These are phyloP conservation scores for Oryctes rhinoceros DNA, from an alignment of 1,140 invertebrate genomes.

Conservation along the genomic window DNA sequence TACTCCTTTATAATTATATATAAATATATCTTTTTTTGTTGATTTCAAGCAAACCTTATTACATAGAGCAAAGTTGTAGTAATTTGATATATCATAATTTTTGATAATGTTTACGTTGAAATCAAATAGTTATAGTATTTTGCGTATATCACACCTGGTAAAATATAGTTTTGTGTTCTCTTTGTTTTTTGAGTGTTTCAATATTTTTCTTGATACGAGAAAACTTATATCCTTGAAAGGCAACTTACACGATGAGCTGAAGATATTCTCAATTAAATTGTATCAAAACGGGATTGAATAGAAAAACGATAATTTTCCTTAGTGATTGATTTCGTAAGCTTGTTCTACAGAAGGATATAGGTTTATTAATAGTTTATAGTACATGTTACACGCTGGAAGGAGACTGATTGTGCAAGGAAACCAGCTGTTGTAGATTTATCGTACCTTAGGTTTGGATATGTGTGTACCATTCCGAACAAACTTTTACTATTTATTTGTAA, in stretches of 20 bases:
- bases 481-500: constrained; percentile 40
- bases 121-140: constrained; percentile 54
- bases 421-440: constrained; percentile 58
- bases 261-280: neutral
- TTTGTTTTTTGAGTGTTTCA: constrained; percentile 48
- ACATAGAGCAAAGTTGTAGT: constrained; percentile 43
- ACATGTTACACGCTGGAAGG: constrained; percentile 58
- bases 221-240: constrained; percentile 40
- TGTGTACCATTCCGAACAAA: constrained; percentile 40
- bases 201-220: constrained; percentile 45
- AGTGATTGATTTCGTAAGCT: constrained; percentile 43
- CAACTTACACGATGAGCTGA: constrained; percentile 7
- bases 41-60: constrained; percentile 51
- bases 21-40: constrained; percentile 41
- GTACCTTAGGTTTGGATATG: constrained; percentile 58
- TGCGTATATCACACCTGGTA: constrained; percentile 52
- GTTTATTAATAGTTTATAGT: constrained; percentile 56
- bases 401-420: constrained; percentile 58
- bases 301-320: neutral
- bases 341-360: constrained; percentile 38
- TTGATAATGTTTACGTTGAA: constrained; percentile 52
- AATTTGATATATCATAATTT: constrained; percentile 41
- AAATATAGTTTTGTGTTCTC: constrained; percentile 52
- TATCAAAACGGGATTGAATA: neutral
- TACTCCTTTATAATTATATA: constrained; percentile 36